Percentiles rank a stretch among this genome's conserved stretches.
phyloP scores from a whole-genome alignment of 2,888 invertebrate genomes.

The Drosophila incognita region DNA sequence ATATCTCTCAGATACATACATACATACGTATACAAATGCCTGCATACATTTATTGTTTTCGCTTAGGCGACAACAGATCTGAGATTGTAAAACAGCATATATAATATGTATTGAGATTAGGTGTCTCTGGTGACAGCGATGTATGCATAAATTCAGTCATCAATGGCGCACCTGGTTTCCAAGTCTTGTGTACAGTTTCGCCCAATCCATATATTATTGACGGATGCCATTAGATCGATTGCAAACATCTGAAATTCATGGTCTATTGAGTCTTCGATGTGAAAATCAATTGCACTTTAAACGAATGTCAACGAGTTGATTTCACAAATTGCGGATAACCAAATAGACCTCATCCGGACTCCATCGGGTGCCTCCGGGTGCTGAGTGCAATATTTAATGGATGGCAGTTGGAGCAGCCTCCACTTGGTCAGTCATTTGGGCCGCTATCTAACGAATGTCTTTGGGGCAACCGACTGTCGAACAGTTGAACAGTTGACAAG shows the following conservation, averaged over 20 bases:
- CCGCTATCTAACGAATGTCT: constrained; percentile 45
- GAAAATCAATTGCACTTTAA: constrained; percentile 54
- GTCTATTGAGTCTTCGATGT: constrained; percentile 39
- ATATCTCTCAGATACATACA: constrained; percentile 1
- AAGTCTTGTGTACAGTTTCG: constrained; percentile 43
- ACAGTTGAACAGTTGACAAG: constrained; percentile 30
- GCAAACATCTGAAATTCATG: not conserved
- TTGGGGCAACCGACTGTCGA: constrained; percentile 35
- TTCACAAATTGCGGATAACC: constrained; percentile 74
- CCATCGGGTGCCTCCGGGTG: constrained; percentile 42
- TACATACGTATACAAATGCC: not conserved
- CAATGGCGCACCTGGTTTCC: constrained; percentile 49
- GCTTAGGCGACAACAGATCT: constrained; percentile 55
- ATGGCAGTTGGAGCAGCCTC: constrained; percentile 24
- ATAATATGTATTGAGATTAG: constrained; percentile 26
- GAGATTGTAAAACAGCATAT: constrained; percentile 23
- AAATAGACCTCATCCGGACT: constrained; percentile 60
- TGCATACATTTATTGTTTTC: constrained; percentile 38
- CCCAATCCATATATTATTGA: constrained; percentile 20
- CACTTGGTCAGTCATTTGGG: constrained; percentile 29
- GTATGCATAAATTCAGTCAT: constrained; percentile 47
- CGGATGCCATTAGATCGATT: constrained; percentile 4
- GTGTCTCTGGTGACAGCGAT: constrained; percentile 25
- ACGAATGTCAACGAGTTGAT: constrained; percentile 76
- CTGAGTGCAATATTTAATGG: constrained; percentile 44